Evolutionary conservation across 2,888 invertebrate genomes (phyloP).

Genomic region (Pheosia tremula): DNA sequence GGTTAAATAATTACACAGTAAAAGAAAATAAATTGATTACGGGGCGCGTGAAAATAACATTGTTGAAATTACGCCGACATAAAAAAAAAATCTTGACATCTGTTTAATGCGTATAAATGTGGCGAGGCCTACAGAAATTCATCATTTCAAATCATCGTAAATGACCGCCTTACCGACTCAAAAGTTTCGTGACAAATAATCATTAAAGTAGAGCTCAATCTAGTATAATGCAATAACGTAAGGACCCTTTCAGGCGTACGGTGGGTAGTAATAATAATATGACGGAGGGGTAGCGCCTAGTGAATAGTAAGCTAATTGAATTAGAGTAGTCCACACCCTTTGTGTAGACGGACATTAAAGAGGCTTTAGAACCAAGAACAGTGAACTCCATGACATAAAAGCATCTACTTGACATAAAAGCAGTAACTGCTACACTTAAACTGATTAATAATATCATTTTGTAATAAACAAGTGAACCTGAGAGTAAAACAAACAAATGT

Average conservation of each 20-base stretch:
- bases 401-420: neutral
- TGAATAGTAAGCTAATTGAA: constrained; percentile 50
- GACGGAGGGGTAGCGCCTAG: constrained; percentile 40
- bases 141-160: neutral
- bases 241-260: constrained; percentile 36
- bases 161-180: no score
- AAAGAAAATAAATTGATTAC: constrained; percentile 30
- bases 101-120: neutral
- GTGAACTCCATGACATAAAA: constrained; percentile 13
- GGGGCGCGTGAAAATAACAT: constrained; percentile 1
- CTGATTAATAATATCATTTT: no score
- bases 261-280: constrained; percentile 19
- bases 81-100: constrained; percentile 1
- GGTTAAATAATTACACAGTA: constrained; percentile 45
- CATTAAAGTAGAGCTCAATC: constrained; percentile 29
- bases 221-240: constrained; percentile 31
- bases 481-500: neutral
- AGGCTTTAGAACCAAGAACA: constrained; percentile 16
- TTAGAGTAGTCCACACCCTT: constrained; percentile 47
- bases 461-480: no score
- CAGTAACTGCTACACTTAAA: no score
- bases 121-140: neutral
- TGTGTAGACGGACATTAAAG: constrained; percentile 26
- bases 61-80: neutral
- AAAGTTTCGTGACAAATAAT: constrained; percentile 33